These are phyloP conservation scores for Phytoseiulus persimilis DNA, from an alignment of 2,888 invertebrate genomes.

Conservation along the genomic window DNA sequence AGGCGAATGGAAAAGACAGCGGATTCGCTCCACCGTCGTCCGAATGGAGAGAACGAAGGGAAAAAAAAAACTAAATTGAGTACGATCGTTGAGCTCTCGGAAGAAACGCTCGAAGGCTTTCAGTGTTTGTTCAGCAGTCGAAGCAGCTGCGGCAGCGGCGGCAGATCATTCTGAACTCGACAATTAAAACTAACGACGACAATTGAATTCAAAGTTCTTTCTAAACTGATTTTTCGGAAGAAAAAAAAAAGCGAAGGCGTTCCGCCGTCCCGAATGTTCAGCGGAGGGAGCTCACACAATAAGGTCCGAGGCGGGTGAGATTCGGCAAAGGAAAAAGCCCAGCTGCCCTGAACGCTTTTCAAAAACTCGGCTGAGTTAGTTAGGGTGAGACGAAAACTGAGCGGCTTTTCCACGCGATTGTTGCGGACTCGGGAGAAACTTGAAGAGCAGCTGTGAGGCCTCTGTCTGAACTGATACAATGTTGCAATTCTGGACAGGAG, in stretches of 20 bases:
- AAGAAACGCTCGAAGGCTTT: not conserved
- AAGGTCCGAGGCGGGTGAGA: not conserved
- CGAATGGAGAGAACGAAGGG: not conserved
- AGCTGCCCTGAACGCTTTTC: not conserved
- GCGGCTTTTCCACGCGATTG: no score
- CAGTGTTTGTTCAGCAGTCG: not conserved
- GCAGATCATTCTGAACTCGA: conserved; percentile 5
- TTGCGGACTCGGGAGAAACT: no score
- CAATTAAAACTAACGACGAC: conserved; percentile 5
- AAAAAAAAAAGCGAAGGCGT: not conserved
- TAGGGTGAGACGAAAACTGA: not conserved
- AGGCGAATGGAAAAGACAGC: not conserved
- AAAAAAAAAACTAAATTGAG: not conserved
- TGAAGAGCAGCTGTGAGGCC: not conserved
- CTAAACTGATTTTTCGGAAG: not conserved
- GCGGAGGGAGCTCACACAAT: not conserved
- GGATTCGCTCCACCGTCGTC: not conserved
- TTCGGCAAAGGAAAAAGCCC: not conserved
- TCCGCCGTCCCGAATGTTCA: not conserved
- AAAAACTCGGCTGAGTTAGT: not conserved
- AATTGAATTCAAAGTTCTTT: not conserved
- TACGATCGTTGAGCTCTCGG: not conserved
- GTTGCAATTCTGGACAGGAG: not conserved
- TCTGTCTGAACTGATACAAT: not conserved
- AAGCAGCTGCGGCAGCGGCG: not conserved